Evolutionary conservation across 2,888 invertebrate species (phyloP), one percentile per base, ranked within the genome.

Genomic region (Corbicula japonica): DNA sequence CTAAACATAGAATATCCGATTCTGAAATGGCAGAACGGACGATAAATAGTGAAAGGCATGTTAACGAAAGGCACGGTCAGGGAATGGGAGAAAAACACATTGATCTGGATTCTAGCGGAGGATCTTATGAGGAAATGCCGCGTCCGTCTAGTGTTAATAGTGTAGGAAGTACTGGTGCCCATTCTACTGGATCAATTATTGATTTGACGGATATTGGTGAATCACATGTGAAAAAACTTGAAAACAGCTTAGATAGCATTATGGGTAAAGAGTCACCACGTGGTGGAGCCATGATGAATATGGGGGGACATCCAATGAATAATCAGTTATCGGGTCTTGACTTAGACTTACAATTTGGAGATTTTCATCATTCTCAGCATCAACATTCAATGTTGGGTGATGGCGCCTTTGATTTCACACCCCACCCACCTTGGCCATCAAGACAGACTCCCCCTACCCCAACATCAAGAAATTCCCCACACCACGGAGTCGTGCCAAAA

Each of bases 1-100:
- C 93, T 1, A 93, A 93, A 76, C 89, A 92, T 56, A 88, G 91
- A 81, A 44, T 89, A 18, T 74, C 80, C 21, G 86, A 86, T 28
- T 76, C 77, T 21, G 83, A 83, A 50, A 76, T 80, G 62, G 38
- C 63, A 21, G 79, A 80, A 46, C 66, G 76, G 62, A 62, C 72
- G 68, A 48, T n/a, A n/a, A n/a, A 60, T 70, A 66, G 56, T 83
- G 69, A 70, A 65, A 46, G 61, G 35, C 62, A 87, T 41, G 44
- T 68, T 34, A 75, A 66, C 58, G 77, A 83, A 70, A 66, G 75
- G 46, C 70, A 69, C 70, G 80, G 85, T 8, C 76, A 80, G 61
- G 80, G 80, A 35, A 80, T 80, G 30, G 80, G 69, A 28, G 83
- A 83, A 62, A 83, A 83, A 63, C 76, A 76, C 61, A 82, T 83